phyloP scores from a whole-genome alignment of 2,888 invertebrate species.

The Torymus texanus region DNA sequence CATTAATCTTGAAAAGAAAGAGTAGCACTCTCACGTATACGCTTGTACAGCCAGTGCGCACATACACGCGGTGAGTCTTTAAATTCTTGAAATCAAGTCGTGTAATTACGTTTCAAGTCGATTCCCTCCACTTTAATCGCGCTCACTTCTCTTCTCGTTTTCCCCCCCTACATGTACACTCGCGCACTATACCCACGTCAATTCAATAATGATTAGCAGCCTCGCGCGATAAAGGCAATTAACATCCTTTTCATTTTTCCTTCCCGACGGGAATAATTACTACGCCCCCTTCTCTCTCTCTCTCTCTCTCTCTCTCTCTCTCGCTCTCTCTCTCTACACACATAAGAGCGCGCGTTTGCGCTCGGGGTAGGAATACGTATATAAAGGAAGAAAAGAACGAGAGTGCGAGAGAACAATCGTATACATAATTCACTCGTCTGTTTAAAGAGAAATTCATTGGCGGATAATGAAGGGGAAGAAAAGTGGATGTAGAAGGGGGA shows the following conservation, averaged over 20 bases:
- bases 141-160: constrained; percentile 1
- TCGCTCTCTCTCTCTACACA: not conserved
- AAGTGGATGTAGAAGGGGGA: not conserved
- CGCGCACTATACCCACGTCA: constrained; percentile 41
- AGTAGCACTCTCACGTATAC: not conserved
- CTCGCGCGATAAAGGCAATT: constrained; percentile 53
- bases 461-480: constrained; percentile 46
- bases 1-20: constrained; percentile 19
- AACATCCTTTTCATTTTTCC: constrained; percentile 55
- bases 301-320: not conserved
- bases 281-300: constrained; percentile 8
- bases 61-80: constrained; percentile 31
- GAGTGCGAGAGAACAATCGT: constrained; percentile 23
- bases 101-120: constrained; percentile 52
- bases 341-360: constrained; percentile 19
- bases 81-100: constrained; percentile 51
- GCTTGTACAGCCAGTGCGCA: not conserved
- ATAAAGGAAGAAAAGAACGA: constrained; percentile 22
- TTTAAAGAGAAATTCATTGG: constrained; percentile 52
- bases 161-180: not conserved
- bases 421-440: constrained; percentile 49
- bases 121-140: constrained; percentile 44
- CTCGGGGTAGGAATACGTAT: no score
- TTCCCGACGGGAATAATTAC: constrained; percentile 53
- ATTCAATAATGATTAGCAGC: constrained; percentile 57